Percentiles rank a stretch among this genome's conserved stretches.
Conservation (phyloP, 2,113 vertebrate species). For the Ictalurus punctatus region DNA sequence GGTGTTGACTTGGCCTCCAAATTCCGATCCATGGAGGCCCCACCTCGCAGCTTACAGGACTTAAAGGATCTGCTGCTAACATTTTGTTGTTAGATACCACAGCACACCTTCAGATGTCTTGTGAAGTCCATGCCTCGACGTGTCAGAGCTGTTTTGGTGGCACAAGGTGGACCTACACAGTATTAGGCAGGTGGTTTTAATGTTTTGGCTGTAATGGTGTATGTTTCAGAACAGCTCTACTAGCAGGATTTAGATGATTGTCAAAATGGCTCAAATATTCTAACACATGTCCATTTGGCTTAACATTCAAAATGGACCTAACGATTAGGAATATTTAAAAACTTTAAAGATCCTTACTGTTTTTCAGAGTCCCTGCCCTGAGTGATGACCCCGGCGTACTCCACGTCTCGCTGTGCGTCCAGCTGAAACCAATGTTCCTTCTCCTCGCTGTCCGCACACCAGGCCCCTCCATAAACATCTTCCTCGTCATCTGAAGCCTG, state of each 20-base stretch:
- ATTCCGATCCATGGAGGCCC: too few relatives aligned
- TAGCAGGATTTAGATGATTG: not conserved
- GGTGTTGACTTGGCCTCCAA: too few relatives aligned
- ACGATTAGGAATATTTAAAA: not conserved
- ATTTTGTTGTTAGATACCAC: too few relatives aligned
- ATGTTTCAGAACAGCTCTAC: too few relatives aligned
- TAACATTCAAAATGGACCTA: not conserved
- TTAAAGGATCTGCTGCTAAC: too few relatives aligned
- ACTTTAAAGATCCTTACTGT: constrained; percentile 72
- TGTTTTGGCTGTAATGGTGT: too few relatives aligned
- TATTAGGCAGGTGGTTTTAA: too few relatives aligned
- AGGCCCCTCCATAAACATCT: constrained; percentile 84
- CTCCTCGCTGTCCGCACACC: constrained; percentile 89
- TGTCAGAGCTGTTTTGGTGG: too few relatives aligned
- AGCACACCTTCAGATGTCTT: too few relatives aligned
- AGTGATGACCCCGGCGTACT: constrained; percentile 89
- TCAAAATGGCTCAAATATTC: not conserved
- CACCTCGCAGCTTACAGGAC: too few relatives aligned
- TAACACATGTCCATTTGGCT: not conserved
- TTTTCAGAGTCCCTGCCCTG: constrained; percentile 86
- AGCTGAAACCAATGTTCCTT: constrained; percentile 89
- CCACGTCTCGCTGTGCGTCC: constrained; percentile 81
- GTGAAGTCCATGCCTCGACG: too few relatives aligned
- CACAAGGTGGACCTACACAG: too few relatives aligned
- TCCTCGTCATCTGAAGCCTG: constrained; percentile 87